Percentiles rank a stretch among this genome's conserved stretches.
phyloP scores from a whole-genome alignment of 2,113 vertebrate genomes.

The Phyllostomus hastatus region DNA sequence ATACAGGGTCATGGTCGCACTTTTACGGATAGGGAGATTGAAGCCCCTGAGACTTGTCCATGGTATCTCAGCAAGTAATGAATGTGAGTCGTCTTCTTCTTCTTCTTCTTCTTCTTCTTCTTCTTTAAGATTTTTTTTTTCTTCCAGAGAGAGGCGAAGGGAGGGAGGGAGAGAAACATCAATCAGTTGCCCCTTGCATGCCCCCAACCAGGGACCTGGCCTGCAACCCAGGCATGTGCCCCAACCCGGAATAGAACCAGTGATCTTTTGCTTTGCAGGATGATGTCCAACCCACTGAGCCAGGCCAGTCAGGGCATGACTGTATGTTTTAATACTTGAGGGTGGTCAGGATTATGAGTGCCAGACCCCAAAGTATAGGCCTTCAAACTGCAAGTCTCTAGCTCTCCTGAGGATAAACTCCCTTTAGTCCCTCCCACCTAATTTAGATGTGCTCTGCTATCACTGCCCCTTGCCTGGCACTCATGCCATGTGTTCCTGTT shows the following conservation, averaged over 20 bases:
- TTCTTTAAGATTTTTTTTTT: too few species aligned
- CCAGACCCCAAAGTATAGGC: not conserved
- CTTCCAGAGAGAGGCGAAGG: too few species aligned
- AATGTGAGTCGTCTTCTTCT: not conserved
- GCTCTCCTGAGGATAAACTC: not conserved
- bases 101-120: not conserved
- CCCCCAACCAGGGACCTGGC: too few species aligned
- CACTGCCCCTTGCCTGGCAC: not conserved
- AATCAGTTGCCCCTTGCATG: too few species aligned
- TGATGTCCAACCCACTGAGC: too few species aligned
- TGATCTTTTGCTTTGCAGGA: too few species aligned
- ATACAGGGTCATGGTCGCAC: not conserved
- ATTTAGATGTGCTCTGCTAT: not conserved
- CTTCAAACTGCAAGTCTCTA: not conserved
- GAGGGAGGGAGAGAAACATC: too few species aligned
- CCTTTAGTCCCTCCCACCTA: not conserved
- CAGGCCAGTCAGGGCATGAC: not conserved
- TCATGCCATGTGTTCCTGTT: not conserved
- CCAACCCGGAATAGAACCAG: too few species aligned
- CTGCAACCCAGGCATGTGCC: too few species aligned
- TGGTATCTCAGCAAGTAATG: slow-evolving; percentile 22
- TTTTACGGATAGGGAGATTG: not conserved
- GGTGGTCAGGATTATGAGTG: not conserved
- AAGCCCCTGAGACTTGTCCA: not conserved
- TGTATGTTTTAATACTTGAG: not conserved